A percentile compares a stretch with the other conserved stretches of the same genome.
phyloP scores from a whole-genome alignment of 2,888 invertebrate genomes.

The Leptogaster cylindrica region DNA sequence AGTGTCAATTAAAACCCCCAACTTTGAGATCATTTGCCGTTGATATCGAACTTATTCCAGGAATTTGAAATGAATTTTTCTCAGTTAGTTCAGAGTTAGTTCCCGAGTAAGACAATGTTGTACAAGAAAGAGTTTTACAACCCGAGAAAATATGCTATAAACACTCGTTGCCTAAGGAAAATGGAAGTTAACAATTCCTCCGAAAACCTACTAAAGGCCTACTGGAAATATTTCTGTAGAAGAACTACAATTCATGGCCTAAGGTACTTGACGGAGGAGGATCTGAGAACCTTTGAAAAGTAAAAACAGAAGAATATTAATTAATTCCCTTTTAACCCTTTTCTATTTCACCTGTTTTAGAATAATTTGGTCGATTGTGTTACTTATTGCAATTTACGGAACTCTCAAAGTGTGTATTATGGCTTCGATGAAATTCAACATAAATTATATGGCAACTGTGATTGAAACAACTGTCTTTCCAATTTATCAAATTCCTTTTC shows the following conservation, averaged over 20 bases:
- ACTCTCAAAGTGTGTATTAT: constrained; percentile 56
- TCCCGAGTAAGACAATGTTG: constrained; percentile 29
- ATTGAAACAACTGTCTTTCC: constrained; percentile 59
- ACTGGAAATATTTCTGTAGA: constrained; percentile 55
- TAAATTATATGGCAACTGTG: constrained; percentile 57
- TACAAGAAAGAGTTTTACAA: constrained; percentile 43
- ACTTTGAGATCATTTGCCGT: too few relatives aligned
- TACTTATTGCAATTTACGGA: constrained; percentile 55
- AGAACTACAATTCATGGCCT: constrained; percentile 58
- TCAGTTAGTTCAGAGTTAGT: background rate
- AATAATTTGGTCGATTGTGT: constrained; percentile 54
- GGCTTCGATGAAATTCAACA: constrained; percentile 56
- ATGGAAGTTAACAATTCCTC: constrained; percentile 17
- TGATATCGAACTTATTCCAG: background rate
- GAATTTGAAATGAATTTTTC: background rate
- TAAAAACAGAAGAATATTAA: constrained; percentile 39
- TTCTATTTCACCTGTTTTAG: constrained; percentile 48
- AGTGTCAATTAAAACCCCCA: constrained; percentile 18
- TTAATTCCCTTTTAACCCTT: background rate
- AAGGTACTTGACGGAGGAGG: constrained; percentile 55
- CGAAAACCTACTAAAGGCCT: background rate
- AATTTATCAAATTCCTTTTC: constrained; percentile 56
- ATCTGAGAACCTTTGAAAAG: constrained; percentile 55
- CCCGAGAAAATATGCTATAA: constrained; percentile 39
- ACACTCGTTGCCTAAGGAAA: too few relatives aligned